phyloP scores from a whole-genome alignment of 1,140 invertebrate species.

The Drosophila murphyi region DNA sequence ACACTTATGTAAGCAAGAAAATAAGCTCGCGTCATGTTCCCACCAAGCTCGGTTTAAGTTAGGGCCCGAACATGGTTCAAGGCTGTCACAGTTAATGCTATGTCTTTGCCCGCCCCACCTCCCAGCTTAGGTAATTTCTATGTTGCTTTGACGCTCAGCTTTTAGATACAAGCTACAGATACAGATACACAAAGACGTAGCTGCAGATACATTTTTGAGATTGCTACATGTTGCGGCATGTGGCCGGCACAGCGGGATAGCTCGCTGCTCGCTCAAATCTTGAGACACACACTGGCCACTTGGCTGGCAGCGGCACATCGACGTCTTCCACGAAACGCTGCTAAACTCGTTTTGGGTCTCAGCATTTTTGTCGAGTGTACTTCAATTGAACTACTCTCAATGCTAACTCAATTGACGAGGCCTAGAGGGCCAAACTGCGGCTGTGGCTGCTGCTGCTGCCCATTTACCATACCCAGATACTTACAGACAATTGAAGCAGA shows the following conservation, averaged over 20 bases:
- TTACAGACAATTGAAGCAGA: constrained; percentile 60
- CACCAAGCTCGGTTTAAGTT: constrained; percentile 40
- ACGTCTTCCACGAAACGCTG: constrained; percentile 67
- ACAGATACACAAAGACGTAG: not conserved
- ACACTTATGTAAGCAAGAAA: constrained; percentile 10
- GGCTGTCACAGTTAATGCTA: constrained; percentile 21
- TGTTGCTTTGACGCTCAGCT: constrained; percentile 7
- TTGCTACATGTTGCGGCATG: constrained; percentile 29
- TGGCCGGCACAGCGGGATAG: constrained; percentile 41
- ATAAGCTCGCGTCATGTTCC: constrained; percentile 44
- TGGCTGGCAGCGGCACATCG: not conserved
- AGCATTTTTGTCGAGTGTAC: constrained; percentile 60
- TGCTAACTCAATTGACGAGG: constrained; percentile 77
- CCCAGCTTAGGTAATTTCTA: constrained; percentile 21
- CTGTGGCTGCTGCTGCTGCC: constrained; percentile 27
- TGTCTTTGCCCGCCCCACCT: not conserved
- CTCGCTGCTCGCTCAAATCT: constrained; percentile 31
- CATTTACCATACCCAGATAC: constrained; percentile 54
- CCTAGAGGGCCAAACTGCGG: constrained; percentile 55
- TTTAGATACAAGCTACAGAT: constrained; percentile 31
- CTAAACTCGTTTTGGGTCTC: constrained; percentile 77
- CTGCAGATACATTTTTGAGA: constrained; percentile 44
- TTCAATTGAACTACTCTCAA: constrained; percentile 76
- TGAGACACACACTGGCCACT: not conserved
- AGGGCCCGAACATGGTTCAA: constrained; percentile 34